Conservation (phyloP, 1,140 invertebrate species). For the Anthonomus grandis region DNA sequence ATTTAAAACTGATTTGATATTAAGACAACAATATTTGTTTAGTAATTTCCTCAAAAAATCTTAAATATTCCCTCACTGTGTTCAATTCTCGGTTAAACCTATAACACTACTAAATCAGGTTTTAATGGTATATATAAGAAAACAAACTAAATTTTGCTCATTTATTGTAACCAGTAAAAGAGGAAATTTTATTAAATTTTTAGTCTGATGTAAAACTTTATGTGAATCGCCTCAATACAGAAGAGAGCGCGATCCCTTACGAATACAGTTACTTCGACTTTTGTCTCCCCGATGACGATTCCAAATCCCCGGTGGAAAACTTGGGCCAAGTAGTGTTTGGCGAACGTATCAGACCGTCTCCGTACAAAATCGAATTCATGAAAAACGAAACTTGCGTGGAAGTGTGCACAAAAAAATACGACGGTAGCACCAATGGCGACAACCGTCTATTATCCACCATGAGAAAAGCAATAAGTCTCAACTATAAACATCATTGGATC, state of each 20-base stretch:
- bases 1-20: too few relatives aligned
- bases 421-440: constrained; percentile 58
- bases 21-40: too few relatives aligned
- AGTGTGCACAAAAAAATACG: constrained; percentile 78
- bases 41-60: too few relatives aligned
- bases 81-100: too few relatives aligned
- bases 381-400: constrained; percentile 68
- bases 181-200: too few relatives aligned
- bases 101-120: too few relatives aligned
- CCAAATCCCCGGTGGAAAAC: constrained; percentile 90
- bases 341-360: constrained; percentile 90
- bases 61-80: too few relatives aligned
- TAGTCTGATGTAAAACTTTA: constrained; percentile 83
- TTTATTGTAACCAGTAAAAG: too few relatives aligned
- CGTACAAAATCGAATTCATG: constrained; percentile 77
- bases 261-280: constrained; percentile 98
- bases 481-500: constrained; percentile 99
- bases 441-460: constrained; percentile 74
- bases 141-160: too few relatives aligned
- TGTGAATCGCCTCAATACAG: constrained; percentile 94
- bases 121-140: too few relatives aligned
- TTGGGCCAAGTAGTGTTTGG: constrained; percentile 98
- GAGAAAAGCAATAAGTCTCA: constrained; percentile 90
- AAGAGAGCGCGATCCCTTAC: constrained; percentile 95
- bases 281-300: constrained; percentile 66